Base-by-base conservation (phyloP, 1,140 invertebrate genomes). In the Drosophila biarmipes region DNA sequence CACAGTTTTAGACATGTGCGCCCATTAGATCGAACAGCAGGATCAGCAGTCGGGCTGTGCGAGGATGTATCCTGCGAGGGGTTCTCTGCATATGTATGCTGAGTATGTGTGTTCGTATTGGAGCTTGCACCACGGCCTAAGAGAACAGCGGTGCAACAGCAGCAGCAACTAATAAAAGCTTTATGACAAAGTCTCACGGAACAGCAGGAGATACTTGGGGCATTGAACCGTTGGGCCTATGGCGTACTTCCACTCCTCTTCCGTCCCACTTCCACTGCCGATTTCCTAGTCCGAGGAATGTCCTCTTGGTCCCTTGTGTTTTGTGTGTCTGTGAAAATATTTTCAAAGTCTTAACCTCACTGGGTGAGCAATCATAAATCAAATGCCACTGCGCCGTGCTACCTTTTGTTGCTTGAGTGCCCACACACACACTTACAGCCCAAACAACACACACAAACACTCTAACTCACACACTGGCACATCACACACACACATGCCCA, bases 261-360 rank as follows among this genome's bases (percentile, higher is more conserved):
- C n/a, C 7, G n/a, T n/a, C 11, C 11, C 8, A 6, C 10, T 15
- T 34, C 14, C 10, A 2, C 17, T 10, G 37, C 11, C 71, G 63
- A 53, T 38, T 59, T 58, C 35, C 37, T 27, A 69, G 62, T 68
- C 49, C 62, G n/a, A 69, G 49, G 66, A 69, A 55, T 69, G 72
- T 78, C 40, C 56, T 46, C 37, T 34, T 40, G 54, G 64, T 40
- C 52, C 38, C 55, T 42, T 61, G 72, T 73, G 68, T 72, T 68
- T 86, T 86, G 78, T 86, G 74, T 72, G 82, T 73, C 78, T 87
- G 82, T 76, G 78, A 86, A 86, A 86, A 86, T 86, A 86, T 86
- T 86, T 86, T 87, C 82, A 87, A 87, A 86, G 82, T 86, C 82
- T 86, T 86, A 86, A 86, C 82, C 82, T 82, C 78, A 87, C 78